Evolutionary conservation across 2,797 vertebrate species (phyloP), one percentile per base, ranked within the genome.

Genomic region (Lepilemur septentrionalis): DNA sequence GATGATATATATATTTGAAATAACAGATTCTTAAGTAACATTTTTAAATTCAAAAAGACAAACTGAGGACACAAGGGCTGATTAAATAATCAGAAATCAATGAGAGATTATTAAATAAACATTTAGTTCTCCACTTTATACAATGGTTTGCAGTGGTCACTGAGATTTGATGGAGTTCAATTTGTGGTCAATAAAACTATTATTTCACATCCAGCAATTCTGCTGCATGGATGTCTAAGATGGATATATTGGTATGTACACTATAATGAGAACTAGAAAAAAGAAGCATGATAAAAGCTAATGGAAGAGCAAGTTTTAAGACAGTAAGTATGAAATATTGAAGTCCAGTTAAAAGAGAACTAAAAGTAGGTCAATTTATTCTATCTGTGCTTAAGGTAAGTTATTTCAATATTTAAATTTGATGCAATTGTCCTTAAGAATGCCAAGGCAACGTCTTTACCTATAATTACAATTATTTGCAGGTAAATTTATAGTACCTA

Each of bases 11-110:
- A 85, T 17, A 93, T 28, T 93, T 52, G 22, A 89, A 96, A 95
- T 57, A n/a, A 52, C n/a, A 89, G 32, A 63, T 73, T 89, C 55
- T 95, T 91, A 85, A 73, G 20, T 61, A 97, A 35, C 9, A 6
- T 76, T 88, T 89, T 86, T 92, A 94, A 96, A 20, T 93, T 95
- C 55, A 89, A 93, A 69, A 41, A 80, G 17, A 93, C 23, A 94
- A 83, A 70, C 32, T 83, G 25, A 93, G 50, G 46, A 70, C 43
- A 78, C 6, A 50, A 25, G 5, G 30, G 17, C 13, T 55, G 20
- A 92, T 59, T 82, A 85, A 70, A 83, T 65, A 67, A 94, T 83
- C 20, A 79, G 41, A 89, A 96, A 87, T 22, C 35, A 75, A 76
- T 43, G 28, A 81, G 41, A 86, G 20, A 17, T 88, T 93, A 91